Conservation (phyloP, 2,113 vertebrate species). For the Stegostoma tigrinum region DNA sequence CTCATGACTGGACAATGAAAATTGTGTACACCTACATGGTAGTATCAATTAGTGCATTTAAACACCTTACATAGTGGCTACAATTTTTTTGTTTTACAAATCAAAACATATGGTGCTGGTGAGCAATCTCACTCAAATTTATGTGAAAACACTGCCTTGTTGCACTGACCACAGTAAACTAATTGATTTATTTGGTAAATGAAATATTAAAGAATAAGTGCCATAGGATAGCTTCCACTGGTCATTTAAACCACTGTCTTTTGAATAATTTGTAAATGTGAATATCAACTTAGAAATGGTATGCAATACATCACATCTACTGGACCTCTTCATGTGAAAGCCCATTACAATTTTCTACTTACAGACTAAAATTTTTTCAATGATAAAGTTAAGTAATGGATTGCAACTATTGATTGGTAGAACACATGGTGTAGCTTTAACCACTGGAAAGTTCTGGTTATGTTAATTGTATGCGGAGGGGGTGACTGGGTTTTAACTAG, state of each 20-base stretch:
- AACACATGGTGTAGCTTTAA: background rate
- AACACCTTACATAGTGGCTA: background rate
- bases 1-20: background rate
- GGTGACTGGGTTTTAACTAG: conserved; percentile 13
- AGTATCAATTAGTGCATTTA: background rate
- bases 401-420: conserved; percentile 28
- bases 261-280: conserved; percentile 13
- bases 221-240: background rate
- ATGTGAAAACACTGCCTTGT: background rate
- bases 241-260: background rate
- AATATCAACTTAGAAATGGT: conserved; percentile 11
- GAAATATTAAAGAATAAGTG: background rate
- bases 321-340: background rate
- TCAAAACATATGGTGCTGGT: background rate
- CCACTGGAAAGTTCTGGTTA: background rate
- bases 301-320: background rate
- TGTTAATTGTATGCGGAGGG: conserved; percentile 23
- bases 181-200: background rate
- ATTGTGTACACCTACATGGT: background rate
- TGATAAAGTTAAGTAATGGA: conserved; percentile 37
- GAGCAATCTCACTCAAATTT: background rate
- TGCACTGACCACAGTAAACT: background rate
- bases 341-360: conserved; percentile 17
- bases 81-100: background rate
- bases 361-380: background rate